A percentile compares a stretch with the other conserved stretches of the same genome.
Evolutionary conservation across 1,140 invertebrate species (phyloP).

Genomic region (Eupristina koningsbergeri): DNA sequence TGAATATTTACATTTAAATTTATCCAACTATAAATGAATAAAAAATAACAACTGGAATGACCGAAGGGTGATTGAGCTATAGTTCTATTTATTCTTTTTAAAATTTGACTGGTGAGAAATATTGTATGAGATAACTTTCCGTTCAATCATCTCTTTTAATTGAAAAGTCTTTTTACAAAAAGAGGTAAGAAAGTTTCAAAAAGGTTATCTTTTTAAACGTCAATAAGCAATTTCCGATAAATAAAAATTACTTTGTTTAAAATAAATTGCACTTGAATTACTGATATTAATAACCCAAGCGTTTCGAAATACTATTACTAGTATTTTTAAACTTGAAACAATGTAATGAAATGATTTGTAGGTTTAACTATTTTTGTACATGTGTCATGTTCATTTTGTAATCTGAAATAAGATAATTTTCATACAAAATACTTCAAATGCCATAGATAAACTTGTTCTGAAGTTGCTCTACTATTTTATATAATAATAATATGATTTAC

Average conservation of each 20-base stretch:
- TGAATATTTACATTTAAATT: too few species aligned
- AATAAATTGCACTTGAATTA: background rate
- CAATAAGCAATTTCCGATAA: background rate
- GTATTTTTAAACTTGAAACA: background rate
- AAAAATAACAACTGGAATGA: too few species aligned
- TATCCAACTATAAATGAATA: too few species aligned
- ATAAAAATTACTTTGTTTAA: background rate
- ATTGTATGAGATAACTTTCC: too few species aligned
- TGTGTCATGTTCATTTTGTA: background rate
- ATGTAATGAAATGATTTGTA: slow-evolving; percentile 19
- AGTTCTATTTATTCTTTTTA: too few species aligned
- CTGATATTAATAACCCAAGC: background rate
- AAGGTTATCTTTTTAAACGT: background rate
- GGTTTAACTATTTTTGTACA: background rate
- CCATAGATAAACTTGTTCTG: background rate
- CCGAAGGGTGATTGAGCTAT: too few species aligned
- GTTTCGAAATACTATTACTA: background rate
- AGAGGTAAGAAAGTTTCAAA: too few species aligned
- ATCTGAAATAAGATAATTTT: background rate
- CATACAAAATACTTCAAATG: background rate
- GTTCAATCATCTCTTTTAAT: too few species aligned
- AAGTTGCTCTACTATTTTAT: too few species aligned
- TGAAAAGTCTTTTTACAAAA: too few species aligned
- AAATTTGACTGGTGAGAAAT: too few species aligned
- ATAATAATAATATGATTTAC: too few species aligned